These are phyloP conservation scores for Drosophila saltans DNA, from an alignment of 1,140 invertebrate genomes.

Conservation along the genomic window DNA sequence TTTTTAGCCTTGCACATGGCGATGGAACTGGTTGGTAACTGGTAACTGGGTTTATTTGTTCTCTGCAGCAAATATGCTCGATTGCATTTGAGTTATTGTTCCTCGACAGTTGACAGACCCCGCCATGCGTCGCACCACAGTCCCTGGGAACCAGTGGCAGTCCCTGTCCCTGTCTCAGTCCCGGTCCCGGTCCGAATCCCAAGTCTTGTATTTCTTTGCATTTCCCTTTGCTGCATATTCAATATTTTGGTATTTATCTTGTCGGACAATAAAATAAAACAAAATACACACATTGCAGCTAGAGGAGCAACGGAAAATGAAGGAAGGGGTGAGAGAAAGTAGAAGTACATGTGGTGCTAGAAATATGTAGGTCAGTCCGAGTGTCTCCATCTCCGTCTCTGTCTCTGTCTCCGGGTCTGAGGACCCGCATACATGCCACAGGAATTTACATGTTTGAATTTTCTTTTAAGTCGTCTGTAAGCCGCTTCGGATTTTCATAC, in stretches of 20 bases:
- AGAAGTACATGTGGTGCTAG: not conserved
- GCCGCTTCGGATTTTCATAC: constrained; percentile 36
- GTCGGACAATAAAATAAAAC: constrained; percentile 81
- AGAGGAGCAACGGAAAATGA: not conserved
- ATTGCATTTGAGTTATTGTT: constrained; percentile 80
- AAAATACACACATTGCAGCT: constrained; percentile 41
- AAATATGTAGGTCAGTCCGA: constrained; percentile 54
- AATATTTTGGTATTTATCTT: constrained; percentile 82
- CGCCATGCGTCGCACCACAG: not conserved
- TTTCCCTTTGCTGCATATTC: constrained; percentile 55
- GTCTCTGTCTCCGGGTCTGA: constrained; percentile 30
- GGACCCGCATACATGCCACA: constrained; percentile 47
- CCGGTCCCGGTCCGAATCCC: not conserved
- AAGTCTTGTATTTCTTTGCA: constrained; percentile 32
- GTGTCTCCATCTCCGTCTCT: not conserved
- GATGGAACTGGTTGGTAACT: constrained; percentile 17
- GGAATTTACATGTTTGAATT: constrained; percentile 71
- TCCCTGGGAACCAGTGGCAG: constrained; percentile 1
- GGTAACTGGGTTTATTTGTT: constrained; percentile 65
- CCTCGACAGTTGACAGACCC: constrained; percentile 56
- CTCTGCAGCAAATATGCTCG: constrained; percentile 69
- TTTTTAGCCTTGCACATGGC: constrained; percentile 14
- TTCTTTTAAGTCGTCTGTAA: constrained; percentile 54
- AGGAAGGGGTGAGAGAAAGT: not conserved
- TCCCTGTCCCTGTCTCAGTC: not conserved